Evolutionary conservation across 2,797 vertebrate species (phyloP).

Genomic region (Neoniphon sammara): DNA sequence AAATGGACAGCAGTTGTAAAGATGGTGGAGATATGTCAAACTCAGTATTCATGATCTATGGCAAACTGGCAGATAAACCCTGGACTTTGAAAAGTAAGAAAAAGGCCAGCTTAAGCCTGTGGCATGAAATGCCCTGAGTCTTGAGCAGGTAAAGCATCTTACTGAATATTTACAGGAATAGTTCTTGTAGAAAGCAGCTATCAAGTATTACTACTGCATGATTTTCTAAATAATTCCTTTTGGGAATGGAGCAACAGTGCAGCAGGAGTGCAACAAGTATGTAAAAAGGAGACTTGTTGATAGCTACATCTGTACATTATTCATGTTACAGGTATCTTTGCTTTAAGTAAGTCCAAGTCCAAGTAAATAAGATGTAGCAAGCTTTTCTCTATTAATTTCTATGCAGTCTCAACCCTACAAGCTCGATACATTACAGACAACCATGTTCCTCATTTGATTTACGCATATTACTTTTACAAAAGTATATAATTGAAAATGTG

Average conservation of each 20-base stretch:
- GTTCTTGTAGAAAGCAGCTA: constrained; percentile 19
- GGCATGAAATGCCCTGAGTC: constrained; percentile 58
- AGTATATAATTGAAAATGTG: background rate
- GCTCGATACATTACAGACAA: no score
- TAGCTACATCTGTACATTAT: constrained; percentile 1
- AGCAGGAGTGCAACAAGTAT: constrained; percentile 5
- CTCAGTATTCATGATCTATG: constrained; percentile 82
- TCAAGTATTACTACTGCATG: constrained; percentile 24
- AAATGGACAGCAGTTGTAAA: constrained; percentile 84
- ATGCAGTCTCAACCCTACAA: background rate
- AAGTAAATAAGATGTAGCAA: background rate
- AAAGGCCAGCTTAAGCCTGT: constrained; percentile 49
- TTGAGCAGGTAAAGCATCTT: constrained; percentile 48
- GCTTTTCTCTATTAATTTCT: background rate
- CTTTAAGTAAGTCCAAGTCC: background rate
- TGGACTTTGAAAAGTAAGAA: constrained; percentile 56
- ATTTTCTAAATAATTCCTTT: constrained; percentile 22
- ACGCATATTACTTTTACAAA: no score
- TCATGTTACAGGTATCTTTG: constrained; percentile 17
- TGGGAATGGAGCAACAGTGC: background rate
- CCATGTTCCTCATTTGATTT: no score
- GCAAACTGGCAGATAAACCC: constrained; percentile 75
- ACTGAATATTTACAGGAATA: constrained; percentile 11
- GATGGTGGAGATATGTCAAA: constrained; percentile 84
- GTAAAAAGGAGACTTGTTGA: constrained; percentile 6